Percentiles rank a stretch among this genome's conserved stretches.
Evolutionary conservation across 2,113 vertebrate species (phyloP).

Genomic region (Vombatus ursinus): DNA sequence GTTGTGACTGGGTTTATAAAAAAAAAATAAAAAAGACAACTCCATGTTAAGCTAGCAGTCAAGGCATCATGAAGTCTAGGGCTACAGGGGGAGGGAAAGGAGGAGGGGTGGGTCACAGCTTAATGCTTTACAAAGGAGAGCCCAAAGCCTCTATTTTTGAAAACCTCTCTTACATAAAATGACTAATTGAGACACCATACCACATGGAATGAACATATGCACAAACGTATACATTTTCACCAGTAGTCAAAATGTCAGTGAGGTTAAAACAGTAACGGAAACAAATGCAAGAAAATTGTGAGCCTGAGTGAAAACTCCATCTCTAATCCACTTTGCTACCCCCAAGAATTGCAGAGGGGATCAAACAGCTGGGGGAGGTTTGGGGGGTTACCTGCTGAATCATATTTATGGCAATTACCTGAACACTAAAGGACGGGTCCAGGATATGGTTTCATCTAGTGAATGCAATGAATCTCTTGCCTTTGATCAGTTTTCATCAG

Average conservation of each 20-base stretch:
- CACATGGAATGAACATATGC: not conserved
- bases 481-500: conserved; percentile 41
- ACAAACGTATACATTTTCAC: conserved; percentile 32
- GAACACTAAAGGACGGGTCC: not conserved
- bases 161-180: conserved; percentile 73
- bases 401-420: conserved; percentile 41
- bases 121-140: conserved; percentile 94
- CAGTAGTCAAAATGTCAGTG: conserved; percentile 60
- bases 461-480: not conserved
- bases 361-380: conserved; percentile 15
- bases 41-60: conserved; percentile 92
- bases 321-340: conserved; percentile 40
- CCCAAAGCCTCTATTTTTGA: conserved; percentile 83
- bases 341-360: conserved; percentile 46
- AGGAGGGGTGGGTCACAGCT: conserved; percentile 97
- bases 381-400: conserved; percentile 41
- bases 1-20: conserved; percentile 88
- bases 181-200: conserved; percentile 43
- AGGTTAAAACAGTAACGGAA: conserved; percentile 54
- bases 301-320: conserved; percentile 24
- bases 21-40: conserved; percentile 88
- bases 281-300: conserved; percentile 24
- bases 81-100: conserved; percentile 88
- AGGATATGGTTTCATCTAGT: conserved; percentile 31
- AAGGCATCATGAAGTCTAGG: conserved; percentile 93